A percentile compares a stretch with the other conserved stretches of the same genome.
Conservation (phyloP, 2,113 vertebrate species). For the Poeciliopsis turrubarensis region DNA sequence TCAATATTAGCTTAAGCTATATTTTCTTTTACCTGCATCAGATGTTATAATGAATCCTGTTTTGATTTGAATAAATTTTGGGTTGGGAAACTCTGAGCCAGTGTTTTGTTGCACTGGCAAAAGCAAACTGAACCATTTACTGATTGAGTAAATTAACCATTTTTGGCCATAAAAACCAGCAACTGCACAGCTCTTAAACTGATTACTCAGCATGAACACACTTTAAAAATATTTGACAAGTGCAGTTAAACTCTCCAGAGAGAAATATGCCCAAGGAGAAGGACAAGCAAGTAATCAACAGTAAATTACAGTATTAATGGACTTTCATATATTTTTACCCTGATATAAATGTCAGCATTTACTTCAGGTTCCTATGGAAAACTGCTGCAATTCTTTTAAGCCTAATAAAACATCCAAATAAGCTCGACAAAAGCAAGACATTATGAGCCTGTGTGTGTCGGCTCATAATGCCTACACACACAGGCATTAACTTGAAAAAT, state of each 20-base stretch:
- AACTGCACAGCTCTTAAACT: slow-evolving; percentile 27
- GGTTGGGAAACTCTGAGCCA: too few species aligned
- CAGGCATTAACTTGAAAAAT: slow-evolving; percentile 15
- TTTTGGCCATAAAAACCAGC: slow-evolving; percentile 42
- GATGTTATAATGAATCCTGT: too few species aligned
- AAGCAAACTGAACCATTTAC: slow-evolving; percentile 38
- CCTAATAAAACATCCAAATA: not conserved
- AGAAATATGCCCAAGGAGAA: slow-evolving; percentile 7
- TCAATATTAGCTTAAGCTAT: too few species aligned
- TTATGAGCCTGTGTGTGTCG: slow-evolving; percentile 27
- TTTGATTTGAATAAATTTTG: too few species aligned
- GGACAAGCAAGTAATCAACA: not conserved
- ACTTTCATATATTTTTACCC: too few species aligned
- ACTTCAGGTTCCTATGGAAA: too few species aligned
- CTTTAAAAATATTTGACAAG: slow-evolving; percentile 20
- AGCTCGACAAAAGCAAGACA: slow-evolving; percentile 17
- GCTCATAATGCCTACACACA: not conserved
- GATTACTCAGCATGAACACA: slow-evolving; percentile 33
- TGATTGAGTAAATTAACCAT: slow-evolving; percentile 58
- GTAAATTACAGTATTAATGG: too few species aligned
- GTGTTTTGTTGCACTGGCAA: not conserved
- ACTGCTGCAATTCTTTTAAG: not conserved
- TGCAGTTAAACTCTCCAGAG: slow-evolving; percentile 44
- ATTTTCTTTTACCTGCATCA: too few species aligned
- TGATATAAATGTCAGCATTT: too few species aligned